phyloP scores from a whole-genome alignment of 2,797 vertebrate genomes.

The Tenualosa ilisha region DNA sequence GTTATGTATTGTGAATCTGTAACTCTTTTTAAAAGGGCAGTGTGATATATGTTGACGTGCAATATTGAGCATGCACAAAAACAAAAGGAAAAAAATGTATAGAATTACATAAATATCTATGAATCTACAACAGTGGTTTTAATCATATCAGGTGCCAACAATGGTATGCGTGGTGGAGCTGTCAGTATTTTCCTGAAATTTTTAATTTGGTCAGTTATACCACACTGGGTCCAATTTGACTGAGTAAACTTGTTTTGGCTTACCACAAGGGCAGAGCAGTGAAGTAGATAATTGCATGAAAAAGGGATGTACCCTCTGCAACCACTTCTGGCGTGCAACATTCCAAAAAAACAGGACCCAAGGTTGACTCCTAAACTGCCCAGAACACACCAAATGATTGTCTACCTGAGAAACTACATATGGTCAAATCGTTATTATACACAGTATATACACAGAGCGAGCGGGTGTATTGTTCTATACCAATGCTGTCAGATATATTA shows the following conservation, averaged over 20 bases:
- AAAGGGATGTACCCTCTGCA: neutral
- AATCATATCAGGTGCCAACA: constrained; percentile 67
- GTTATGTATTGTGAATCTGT: constrained; percentile 72
- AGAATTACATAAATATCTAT: constrained; percentile 37
- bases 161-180: constrained; percentile 29
- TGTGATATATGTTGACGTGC: constrained; percentile 63
- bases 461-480: constrained; percentile 55
- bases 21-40: constrained; percentile 66
- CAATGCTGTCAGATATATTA: constrained; percentile 61
- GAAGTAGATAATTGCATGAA: constrained; percentile 14
- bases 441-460: constrained; percentile 4
- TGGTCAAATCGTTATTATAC: neutral
- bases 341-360: constrained; percentile 3
- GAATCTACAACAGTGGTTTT: constrained; percentile 37
- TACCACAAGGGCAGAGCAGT: neutral
- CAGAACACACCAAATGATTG: constrained; percentile 21
- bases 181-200: constrained; percentile 17
- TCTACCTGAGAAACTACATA: constrained; percentile 15
- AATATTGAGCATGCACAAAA: constrained; percentile 79
- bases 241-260: constrained; percentile 8
- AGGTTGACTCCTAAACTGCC: neutral
- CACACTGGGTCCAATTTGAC: constrained; percentile 22
- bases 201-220: constrained; percentile 21
- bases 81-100: constrained; percentile 49
- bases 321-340: neutral